These are phyloP conservation scores for Propsilocerus akamusi DNA, from an alignment of 1,140 invertebrate genomes.

Conservation along the genomic window DNA sequence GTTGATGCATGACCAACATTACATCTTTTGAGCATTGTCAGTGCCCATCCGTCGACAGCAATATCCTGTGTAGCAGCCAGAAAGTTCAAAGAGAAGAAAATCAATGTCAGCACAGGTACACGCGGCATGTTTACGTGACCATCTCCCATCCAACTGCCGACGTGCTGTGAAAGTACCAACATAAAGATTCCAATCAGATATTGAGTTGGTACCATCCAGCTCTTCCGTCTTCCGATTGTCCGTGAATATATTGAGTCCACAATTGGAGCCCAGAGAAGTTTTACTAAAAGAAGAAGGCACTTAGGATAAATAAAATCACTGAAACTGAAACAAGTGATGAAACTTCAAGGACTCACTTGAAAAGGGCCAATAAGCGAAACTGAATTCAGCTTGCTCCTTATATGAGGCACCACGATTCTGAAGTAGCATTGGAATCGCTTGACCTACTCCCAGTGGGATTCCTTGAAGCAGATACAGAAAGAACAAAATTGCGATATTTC, in stretches of 20 bases:
- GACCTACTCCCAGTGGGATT: conserved; percentile 83
- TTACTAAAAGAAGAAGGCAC: no score
- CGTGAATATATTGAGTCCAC: conserved; percentile 77
- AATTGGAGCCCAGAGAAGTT: conserved; percentile 88
- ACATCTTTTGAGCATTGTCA: conserved; percentile 86
- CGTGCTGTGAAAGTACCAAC: conserved; percentile 53
- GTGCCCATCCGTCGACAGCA: conserved; percentile 94
- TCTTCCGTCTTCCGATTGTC: conserved; percentile 75
- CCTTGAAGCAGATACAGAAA: conserved; percentile 92
- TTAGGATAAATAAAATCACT: no score
- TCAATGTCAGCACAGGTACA: conserved; percentile 53
- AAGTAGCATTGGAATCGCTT: conserved; percentile 73
- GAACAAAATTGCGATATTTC: conserved; percentile 68
- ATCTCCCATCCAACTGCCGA: conserved; percentile 48
- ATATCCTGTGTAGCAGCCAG: conserved; percentile 96
- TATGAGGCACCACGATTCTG: conserved; percentile 1
- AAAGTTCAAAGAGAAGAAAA: conserved; percentile 83
- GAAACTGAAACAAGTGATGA: no score
- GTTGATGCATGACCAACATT: conserved; percentile 99
- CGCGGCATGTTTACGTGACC: conserved; percentile 37
- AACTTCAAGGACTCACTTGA: no score
- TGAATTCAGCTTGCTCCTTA: conserved; percentile 1
- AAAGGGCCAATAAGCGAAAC: neutral
- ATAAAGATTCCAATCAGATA: conserved; percentile 62
- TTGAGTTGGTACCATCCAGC: conserved; percentile 84